phyloP scores from a whole-genome alignment of 2,888 invertebrate genomes.

The Amiota minor region DNA sequence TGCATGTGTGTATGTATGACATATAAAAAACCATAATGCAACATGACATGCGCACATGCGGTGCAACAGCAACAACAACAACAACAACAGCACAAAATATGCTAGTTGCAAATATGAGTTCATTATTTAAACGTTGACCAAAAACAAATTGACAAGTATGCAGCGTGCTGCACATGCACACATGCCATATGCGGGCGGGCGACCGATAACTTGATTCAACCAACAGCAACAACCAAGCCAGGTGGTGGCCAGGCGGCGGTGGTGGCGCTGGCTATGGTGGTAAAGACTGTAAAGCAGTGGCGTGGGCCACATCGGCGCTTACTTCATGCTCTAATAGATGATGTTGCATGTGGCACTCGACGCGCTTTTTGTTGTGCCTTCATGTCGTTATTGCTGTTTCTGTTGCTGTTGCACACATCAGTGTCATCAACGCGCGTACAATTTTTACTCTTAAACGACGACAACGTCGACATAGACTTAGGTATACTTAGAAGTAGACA shows the following conservation, averaged over 20 bases:
- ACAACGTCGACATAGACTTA: conserved; percentile 43
- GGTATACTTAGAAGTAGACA: not conserved
- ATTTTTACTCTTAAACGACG: conserved; percentile 59
- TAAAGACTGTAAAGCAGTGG: conserved; percentile 9
- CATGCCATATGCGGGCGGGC: conserved; percentile 29
- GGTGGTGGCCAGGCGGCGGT: conserved; percentile 40
- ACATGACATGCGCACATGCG: conserved; percentile 68
- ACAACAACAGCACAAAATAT: conserved; percentile 17
- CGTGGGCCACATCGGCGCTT: conserved; percentile 42
- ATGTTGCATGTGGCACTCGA: conserved; percentile 43
- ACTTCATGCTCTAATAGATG: conserved; percentile 65
- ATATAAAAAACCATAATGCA: conserved; percentile 58
- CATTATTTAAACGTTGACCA: conserved; percentile 70
- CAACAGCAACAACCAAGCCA: not conserved
- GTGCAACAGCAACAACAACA: conserved; percentile 49
- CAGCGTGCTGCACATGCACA: conserved; percentile 48
- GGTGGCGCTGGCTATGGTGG: not conserved
- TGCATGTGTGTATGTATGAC: conserved; percentile 29
- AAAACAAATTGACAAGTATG: conserved; percentile 69
- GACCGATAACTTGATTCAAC: conserved; percentile 11
- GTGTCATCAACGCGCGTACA: conserved; percentile 63
- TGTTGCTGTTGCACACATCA: conserved; percentile 43
- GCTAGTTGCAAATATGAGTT: conserved; percentile 67
- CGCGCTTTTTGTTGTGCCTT: conserved; percentile 31
- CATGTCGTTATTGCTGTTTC: conserved; percentile 17